These are phyloP conservation scores for Tineola bisselliella DNA, from an alignment of 2,888 invertebrate genomes.

Conservation along the genomic window DNA sequence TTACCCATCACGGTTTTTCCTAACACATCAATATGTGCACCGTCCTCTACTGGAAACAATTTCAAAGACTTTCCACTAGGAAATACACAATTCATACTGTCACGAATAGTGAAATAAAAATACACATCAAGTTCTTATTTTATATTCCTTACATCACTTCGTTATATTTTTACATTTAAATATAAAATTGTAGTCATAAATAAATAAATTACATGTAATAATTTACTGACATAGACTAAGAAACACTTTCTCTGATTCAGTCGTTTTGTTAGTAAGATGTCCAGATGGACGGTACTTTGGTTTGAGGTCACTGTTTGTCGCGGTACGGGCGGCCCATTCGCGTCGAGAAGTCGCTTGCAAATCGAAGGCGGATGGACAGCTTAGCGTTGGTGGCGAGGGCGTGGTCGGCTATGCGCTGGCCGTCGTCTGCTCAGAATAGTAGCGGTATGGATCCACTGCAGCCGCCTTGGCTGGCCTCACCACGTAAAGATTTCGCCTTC, in stretches of 20 bases:
- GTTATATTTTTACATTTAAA: conserved; percentile 47
- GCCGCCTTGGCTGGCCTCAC: conserved; percentile 67
- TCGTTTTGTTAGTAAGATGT: conserved; percentile 27
- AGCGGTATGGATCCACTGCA: conserved; percentile 69
- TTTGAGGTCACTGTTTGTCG: conserved; percentile 50
- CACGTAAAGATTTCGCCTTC: conserved; percentile 71
- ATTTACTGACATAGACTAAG: conserved; percentile 57
- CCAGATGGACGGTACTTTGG: conserved; percentile 57
- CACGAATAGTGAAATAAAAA: not conserved
- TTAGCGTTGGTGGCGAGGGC: conserved; percentile 18
- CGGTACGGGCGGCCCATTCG: conserved; percentile 19
- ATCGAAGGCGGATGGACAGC: conserved; percentile 15
- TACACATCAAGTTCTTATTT: conserved; percentile 24
- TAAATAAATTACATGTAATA: conserved; percentile 65
- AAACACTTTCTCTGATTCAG: conserved; percentile 11
- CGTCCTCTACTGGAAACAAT: not conserved
- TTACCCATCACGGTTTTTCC: not conserved
- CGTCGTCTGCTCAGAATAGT: conserved; percentile 62
- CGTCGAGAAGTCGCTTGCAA: conserved; percentile 28
- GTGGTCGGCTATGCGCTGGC: conserved; percentile 17
- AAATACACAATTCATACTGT: not conserved
- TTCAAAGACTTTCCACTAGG: not conserved
- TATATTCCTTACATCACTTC: conserved; percentile 52
- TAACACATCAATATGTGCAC: not conserved
- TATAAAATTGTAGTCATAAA: conserved; percentile 56